phyloP scores from a whole-genome alignment of 2,113 vertebrate species.

The Panthera leo region DNA sequence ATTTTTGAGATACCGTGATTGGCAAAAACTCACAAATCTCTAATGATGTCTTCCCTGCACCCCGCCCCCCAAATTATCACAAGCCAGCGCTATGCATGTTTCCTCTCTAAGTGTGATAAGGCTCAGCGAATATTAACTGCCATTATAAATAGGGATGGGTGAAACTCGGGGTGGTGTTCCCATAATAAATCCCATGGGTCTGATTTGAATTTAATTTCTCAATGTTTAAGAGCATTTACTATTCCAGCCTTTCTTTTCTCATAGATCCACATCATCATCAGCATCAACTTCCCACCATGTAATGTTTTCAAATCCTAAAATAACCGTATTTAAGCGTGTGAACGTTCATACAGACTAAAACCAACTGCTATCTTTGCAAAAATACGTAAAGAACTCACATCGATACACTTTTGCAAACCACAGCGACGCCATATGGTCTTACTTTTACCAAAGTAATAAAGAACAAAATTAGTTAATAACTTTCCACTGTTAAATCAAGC shows the following conservation, averaged over 20 bases:
- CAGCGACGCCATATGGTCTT: background rate
- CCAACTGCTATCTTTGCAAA: background rate
- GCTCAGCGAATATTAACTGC: background rate
- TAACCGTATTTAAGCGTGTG: background rate
- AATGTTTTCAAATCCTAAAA: background rate
- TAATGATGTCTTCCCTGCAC: background rate
- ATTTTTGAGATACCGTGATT: background rate
- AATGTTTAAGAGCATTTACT: background rate
- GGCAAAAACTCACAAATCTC: background rate
- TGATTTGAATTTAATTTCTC: background rate
- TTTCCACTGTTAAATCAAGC: too few relatives aligned
- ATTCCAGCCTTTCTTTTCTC: background rate
- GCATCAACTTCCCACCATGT: background rate
- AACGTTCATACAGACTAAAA: background rate
- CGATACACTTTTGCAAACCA: background rate
- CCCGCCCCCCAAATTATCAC: background rate
- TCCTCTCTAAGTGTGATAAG: background rate
- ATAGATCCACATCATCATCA: background rate
- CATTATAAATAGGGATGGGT: background rate
- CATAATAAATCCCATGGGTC: background rate
- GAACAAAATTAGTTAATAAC: background rate
- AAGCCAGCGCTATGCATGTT: background rate
- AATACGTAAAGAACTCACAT: background rate
- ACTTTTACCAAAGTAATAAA: background rate
- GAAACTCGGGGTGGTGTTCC: background rate